phyloP scores from a whole-genome alignment of 2,888 invertebrate genomes.

The Gastracanthus pulcherrimus region DNA sequence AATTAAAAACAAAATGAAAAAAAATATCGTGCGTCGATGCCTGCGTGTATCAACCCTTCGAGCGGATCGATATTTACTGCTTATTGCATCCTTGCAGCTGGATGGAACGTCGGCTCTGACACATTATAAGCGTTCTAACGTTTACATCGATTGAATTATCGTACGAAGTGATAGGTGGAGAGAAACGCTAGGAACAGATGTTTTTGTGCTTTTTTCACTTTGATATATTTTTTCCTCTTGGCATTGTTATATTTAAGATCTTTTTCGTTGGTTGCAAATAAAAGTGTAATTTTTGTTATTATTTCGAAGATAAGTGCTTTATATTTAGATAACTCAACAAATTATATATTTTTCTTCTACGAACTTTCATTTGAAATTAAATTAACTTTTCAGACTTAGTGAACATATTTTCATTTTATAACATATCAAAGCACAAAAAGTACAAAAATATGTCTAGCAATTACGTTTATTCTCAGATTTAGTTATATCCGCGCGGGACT shows the following conservation, averaged over 20 bases:
- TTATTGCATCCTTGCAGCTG: conserved; percentile 20
- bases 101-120: conserved; percentile 48
- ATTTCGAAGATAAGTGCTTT: no score
- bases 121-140: conserved; percentile 8
- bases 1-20: neutral
- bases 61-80: conserved; percentile 34
- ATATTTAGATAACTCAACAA: no score
- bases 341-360: no score
- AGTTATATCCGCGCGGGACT: neutral
- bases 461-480: neutral
- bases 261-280: no score
- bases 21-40: conserved; percentile 1
- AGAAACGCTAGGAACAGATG: conserved; percentile 8
- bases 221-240: no score
- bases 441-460: conserved; percentile 20
- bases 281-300: no score
- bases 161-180: neutral
- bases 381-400: no score
- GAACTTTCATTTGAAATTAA: no score
- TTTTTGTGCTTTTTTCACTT: conserved; percentile 16
- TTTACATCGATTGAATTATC: conserved; percentile 34
- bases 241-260: no score
- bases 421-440: no score
- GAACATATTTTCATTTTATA: no score
- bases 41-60: neutral